A percentile compares a stretch with the other conserved stretches of the same genome.
Evolutionary conservation across 2,888 invertebrate species (phyloP).

Genomic region (Drosophila buzzatii): DNA sequence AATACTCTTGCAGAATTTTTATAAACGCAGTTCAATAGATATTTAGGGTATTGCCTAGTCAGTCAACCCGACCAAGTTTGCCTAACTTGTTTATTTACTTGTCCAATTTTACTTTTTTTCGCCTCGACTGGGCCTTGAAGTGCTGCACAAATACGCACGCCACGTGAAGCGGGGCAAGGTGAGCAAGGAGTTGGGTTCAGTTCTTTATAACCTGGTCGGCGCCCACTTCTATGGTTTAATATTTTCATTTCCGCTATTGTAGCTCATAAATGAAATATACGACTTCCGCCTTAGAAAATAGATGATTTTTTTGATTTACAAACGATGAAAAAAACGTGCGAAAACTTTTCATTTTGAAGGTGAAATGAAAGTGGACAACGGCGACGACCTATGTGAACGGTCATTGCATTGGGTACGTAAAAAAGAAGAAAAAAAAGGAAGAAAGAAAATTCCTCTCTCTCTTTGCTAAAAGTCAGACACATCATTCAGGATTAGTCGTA

Average conservation of each 20-base stretch:
- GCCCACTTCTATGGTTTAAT: slow-evolving; percentile 71
- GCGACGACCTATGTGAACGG: slow-evolving; percentile 36
- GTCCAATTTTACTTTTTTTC: not conserved
- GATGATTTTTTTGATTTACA: slow-evolving; percentile 23
- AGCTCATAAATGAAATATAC: slow-evolving; percentile 71
- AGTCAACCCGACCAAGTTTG: accelerated
- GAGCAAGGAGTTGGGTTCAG: slow-evolving; percentile 3
- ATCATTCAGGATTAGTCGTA: slow-evolving; percentile 74
- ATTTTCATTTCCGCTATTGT: slow-evolving; percentile 77
- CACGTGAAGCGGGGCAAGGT: not conserved
- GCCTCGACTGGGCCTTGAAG: slow-evolving; percentile 24
- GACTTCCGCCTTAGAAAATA: slow-evolving; percentile 57
- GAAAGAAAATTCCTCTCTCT: slow-evolving; percentile 6
- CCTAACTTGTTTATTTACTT: slow-evolving; percentile 7
- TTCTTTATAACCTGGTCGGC: slow-evolving; percentile 7
- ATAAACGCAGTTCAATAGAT: no score
- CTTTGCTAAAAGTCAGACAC: slow-evolving; percentile 67
- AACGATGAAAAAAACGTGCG: slow-evolving; percentile 32
- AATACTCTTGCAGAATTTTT: no score
- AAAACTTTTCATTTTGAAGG: slow-evolving; percentile 60
- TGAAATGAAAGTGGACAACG: slow-evolving; percentile 67
- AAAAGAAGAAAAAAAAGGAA: not conserved
- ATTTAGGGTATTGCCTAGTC: not conserved
- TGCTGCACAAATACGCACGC: slow-evolving; percentile 33
- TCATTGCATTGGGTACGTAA: slow-evolving; percentile 57